A percentile compares a stretch with the other conserved stretches of the same genome.
These are phyloP conservation scores for Corvus cornix DNA, from an alignment of 2,113 vertebrate species.

Conservation along the genomic window DNA sequence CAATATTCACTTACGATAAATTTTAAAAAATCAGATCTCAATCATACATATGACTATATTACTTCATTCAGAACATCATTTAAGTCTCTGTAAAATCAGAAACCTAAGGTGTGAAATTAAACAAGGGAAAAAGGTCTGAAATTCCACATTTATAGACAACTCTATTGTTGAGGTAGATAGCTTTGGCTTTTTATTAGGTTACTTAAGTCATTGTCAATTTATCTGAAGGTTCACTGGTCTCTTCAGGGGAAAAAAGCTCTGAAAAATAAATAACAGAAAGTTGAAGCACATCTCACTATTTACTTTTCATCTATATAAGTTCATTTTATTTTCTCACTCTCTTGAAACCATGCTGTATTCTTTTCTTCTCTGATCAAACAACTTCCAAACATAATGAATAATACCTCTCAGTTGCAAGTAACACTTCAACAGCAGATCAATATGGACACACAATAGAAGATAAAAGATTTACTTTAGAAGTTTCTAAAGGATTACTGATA, in stretches of 20 bases:
- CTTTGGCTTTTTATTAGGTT: neutral
- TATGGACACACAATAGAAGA: neutral
- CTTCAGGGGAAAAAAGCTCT: neutral
- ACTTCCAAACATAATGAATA: conserved; percentile 1
- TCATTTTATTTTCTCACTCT: neutral
- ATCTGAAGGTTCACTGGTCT: neutral
- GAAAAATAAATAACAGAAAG: neutral
- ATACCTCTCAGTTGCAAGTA: neutral
- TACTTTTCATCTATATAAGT: neutral
- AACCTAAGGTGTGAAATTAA: neutral
- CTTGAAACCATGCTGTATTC: neutral
- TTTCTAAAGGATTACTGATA: neutral
- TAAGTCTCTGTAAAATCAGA: neutral
- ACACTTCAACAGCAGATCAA: neutral
- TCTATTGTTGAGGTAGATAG: neutral
- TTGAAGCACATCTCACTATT: neutral
- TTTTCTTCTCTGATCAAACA: conserved; percentile 28
- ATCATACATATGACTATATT: neutral
- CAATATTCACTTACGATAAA: neutral
- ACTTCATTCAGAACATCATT: neutral
- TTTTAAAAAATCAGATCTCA: neutral
- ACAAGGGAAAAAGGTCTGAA: neutral
- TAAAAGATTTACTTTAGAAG: neutral
- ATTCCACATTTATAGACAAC: neutral
- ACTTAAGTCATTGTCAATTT: neutral